These are phyloP conservation scores for Hippocampus mohnikei DNA, from an alignment of 2,113 vertebrate species.

Conservation along the genomic window DNA sequence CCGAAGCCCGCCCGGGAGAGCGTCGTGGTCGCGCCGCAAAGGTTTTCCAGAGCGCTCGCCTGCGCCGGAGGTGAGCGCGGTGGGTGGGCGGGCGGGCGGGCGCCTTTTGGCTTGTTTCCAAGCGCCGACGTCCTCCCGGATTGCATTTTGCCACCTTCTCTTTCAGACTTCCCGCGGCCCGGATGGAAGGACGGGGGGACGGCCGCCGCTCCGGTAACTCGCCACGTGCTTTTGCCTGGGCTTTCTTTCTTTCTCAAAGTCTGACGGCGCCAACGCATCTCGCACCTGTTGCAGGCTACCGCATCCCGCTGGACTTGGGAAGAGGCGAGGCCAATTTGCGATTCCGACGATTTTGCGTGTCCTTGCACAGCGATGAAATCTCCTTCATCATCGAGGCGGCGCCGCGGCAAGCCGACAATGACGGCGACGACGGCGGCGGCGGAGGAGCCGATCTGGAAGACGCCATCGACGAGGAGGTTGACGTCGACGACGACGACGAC, in stretches of 20 bases:
- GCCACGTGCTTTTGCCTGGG: no score
- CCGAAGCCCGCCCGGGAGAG: not conserved
- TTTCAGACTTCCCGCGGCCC: no score
- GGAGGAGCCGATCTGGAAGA: not conserved
- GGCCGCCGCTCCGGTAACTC: not conserved
- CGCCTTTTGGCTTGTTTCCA: no score
- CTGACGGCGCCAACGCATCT: not conserved
- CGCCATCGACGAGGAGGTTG: not conserved
- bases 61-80: not conserved
- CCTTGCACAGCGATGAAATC: not conserved
- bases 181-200: no score
- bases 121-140: no score
- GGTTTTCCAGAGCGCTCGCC: not conserved
- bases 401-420: not conserved
- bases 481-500: not conserved
- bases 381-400: not conserved
- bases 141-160: no score
- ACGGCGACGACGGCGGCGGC: not conserved
- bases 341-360: not conserved
- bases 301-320: slow-evolving; percentile 1
- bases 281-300: not conserved
- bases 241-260: no score
- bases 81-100: no score
- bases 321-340: not conserved
- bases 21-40: not conserved